Conservation (phyloP, 2,797 vertebrate genomes). For the Sebastiscus tertius region DNA sequence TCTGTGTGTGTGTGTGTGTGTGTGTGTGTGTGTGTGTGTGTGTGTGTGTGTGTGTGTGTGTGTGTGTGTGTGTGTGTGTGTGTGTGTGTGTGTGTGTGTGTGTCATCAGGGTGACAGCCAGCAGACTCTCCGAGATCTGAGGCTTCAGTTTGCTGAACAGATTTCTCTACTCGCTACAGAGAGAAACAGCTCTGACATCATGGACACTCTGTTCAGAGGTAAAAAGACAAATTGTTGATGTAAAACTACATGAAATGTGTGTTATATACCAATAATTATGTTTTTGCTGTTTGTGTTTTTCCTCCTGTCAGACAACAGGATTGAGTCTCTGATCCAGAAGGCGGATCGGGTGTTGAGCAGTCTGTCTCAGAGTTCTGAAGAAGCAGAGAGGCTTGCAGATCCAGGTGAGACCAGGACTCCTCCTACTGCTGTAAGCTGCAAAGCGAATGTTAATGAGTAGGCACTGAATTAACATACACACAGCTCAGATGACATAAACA, state of each 20-base stretch:
- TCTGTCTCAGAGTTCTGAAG: constrained; percentile 40
- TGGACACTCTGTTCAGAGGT: constrained; percentile 49
- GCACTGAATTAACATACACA: background rate
- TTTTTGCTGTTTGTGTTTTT: background rate
- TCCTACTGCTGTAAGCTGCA: background rate
- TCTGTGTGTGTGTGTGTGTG: background rate
- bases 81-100: background rate
- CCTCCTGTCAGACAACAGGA: constrained; percentile 44
- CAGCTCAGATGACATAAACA: background rate
- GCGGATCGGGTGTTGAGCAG: constrained; percentile 76
- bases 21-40: background rate
- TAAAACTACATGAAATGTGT: background rate
- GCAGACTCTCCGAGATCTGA: constrained; percentile 49
- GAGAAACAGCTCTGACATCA: background rate
- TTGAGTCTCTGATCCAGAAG: constrained; percentile 79
- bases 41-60: background rate
- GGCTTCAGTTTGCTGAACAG: constrained; percentile 67
- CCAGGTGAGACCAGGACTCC: constrained; percentile 34
- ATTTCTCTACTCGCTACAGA: constrained; percentile 54
- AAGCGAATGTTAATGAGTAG: background rate
- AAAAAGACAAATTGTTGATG: background rate
- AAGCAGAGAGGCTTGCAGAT: background rate
- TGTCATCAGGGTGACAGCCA: constrained; percentile 36
- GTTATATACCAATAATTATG: too few relatives aligned
- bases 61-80: background rate